Percentiles rank a stretch among this genome's conserved stretches.
Conservation (phyloP, 2,113 vertebrate species). For the Epinephelus lanceolatus region DNA sequence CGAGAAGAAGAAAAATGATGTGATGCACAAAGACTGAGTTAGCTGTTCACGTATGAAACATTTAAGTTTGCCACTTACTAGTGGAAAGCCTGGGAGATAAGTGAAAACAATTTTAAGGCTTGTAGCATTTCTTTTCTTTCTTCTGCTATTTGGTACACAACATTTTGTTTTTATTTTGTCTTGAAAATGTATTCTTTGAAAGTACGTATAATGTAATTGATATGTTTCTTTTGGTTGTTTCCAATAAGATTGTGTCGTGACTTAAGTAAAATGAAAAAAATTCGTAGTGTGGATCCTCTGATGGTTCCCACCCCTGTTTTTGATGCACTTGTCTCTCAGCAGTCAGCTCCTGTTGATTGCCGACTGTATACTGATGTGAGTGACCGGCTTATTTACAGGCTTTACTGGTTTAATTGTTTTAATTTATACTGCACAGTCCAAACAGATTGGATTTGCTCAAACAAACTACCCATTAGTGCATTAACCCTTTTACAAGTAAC, state of each 20-base stretch:
- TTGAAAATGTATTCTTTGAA: neutral
- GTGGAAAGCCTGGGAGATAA: neutral
- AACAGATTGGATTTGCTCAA: slow-evolving; percentile 13
- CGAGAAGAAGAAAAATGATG: neutral
- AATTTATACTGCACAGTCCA: neutral
- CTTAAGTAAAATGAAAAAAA: too few species aligned
- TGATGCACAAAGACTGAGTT: neutral
- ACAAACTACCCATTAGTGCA: slow-evolving; percentile 45
- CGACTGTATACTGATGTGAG: neutral
- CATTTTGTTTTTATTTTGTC: neutral
- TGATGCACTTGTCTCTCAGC: neutral
- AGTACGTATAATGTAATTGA: neutral
- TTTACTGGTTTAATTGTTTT: slow-evolving; percentile 33
- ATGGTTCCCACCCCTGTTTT: too few species aligned
- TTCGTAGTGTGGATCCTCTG: too few species aligned
- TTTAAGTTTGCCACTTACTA: neutral
- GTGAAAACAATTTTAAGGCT: neutral
- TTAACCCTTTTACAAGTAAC: slow-evolving; percentile 49
- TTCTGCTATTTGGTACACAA: neutral
- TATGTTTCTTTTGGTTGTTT: neutral
- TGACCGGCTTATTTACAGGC: slow-evolving; percentile 20
- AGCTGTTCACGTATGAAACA: neutral
- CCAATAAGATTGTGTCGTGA: too few species aligned
- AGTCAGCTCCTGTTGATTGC: slow-evolving; percentile 2
- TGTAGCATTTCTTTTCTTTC: neutral